A percentile compares a stretch with the other conserved stretches of the same genome.
phyloP scores from a whole-genome alignment of 2,888 invertebrate genomes.

The Polydrusus tereticollis region DNA sequence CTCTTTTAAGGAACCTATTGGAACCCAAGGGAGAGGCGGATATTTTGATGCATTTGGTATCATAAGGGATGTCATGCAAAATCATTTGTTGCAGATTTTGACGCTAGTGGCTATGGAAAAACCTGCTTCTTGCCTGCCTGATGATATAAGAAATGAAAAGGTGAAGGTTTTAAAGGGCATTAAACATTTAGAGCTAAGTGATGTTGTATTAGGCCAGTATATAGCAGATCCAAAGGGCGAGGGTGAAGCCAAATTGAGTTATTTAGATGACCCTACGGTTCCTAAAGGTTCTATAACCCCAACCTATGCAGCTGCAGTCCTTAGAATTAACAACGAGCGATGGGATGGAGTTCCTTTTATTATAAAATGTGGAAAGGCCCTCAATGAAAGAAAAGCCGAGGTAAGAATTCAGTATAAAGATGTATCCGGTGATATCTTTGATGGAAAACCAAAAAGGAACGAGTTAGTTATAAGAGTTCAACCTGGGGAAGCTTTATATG shows the following conservation, averaged over 20 bases:
- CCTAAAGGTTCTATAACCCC: conserved; percentile 91
- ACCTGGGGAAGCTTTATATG: conserved; percentile 97
- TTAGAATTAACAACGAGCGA: conserved; percentile 94
- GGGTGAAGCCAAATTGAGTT: conserved; percentile 80
- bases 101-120: conserved; percentile 99
- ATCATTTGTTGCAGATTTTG: conserved; percentile 96
- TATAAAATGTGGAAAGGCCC: conserved; percentile 95
- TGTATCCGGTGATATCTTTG: conserved; percentile 98
- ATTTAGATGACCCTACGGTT: conserved; percentile 95
- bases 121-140: conserved; percentile 92
- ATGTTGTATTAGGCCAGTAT: conserved; percentile 96
- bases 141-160: conserved; percentile 98
- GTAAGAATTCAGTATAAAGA: conserved; percentile 97
- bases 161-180: conserved; percentile 95
- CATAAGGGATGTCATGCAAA: conserved; percentile 99
- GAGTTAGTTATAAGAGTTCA: conserved; percentile 98
- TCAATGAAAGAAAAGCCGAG: conserved; percentile 98
- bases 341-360: conserved; percentile 99
- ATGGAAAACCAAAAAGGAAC: conserved; percentile 89
- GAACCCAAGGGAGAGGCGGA: conserved; percentile 97
- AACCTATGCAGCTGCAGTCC: conserved; percentile 91
- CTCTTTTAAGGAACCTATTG: conserved; percentile 99
- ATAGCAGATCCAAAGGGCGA: conserved; percentile 87
- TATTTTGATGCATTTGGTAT: conserved; percentile 99
- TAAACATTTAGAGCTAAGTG: conserved; percentile 78